A percentile compares a stretch with the other conserved stretches of the same genome.
Evolutionary conservation across 2,113 vertebrate genomes (phyloP).

Genomic region (Xyrauchen texanus): DNA sequence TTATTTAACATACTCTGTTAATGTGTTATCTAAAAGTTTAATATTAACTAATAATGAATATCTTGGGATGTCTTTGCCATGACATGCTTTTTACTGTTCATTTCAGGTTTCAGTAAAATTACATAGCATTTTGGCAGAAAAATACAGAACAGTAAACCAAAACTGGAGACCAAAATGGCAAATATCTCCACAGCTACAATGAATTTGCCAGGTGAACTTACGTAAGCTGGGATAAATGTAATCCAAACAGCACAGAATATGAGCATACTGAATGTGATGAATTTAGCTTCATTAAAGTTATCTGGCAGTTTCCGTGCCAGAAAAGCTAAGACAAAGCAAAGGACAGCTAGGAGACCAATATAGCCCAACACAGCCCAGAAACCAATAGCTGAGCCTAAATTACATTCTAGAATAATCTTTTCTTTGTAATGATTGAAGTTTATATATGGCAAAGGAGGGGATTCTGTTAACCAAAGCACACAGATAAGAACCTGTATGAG

Average conservation of each 20-base stretch:
- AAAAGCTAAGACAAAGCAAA: conserved; percentile 75
- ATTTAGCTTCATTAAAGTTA: conserved; percentile 77
- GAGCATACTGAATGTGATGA: conserved; percentile 78
- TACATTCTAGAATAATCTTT: conserved; percentile 70
- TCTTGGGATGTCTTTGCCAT: conserved; percentile 64
- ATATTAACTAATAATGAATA: conserved; percentile 6
- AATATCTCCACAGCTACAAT: conserved; percentile 76
- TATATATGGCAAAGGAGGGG: too few species aligned
- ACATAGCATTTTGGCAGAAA: conserved; percentile 75
- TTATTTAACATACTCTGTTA: background rate
- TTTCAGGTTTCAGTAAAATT: conserved; percentile 68
- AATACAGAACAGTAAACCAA: conserved; percentile 71
- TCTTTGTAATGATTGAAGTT: conserved; percentile 52
- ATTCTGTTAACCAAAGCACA: too few species aligned
- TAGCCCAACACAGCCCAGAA: conserved; percentile 74
- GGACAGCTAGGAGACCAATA: conserved; percentile 67
- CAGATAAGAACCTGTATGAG: background rate
- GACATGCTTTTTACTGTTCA: conserved; percentile 71
- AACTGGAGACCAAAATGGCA: conserved; percentile 74
- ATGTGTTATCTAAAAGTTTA: background rate
- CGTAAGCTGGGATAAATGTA: conserved; percentile 74
- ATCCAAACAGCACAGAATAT: conserved; percentile 78
- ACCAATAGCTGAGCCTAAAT: conserved; percentile 63
- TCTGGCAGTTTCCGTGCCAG: conserved; percentile 72
- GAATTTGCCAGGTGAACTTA: conserved; percentile 76